Evolutionary conservation across 2,113 vertebrate species (phyloP).

Genomic region (Mustela lutreola): DNA sequence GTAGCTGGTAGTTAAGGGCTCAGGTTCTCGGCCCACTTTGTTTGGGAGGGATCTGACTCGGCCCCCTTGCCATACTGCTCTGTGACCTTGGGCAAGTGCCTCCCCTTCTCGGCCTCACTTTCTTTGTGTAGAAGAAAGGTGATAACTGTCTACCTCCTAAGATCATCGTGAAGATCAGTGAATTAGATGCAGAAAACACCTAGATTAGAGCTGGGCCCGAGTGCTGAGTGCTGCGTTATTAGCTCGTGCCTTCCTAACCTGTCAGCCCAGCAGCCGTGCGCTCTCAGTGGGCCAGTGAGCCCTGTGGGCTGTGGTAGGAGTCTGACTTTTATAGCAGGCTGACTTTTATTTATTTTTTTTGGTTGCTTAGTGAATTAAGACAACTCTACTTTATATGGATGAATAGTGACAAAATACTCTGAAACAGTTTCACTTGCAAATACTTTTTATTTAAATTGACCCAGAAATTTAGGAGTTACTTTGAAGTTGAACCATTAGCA

Average conservation of each 20-base stretch:
- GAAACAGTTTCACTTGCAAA: neutral
- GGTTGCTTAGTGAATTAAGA: neutral
- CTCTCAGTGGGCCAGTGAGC: neutral
- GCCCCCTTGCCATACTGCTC: neutral
- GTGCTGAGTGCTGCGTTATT: neutral
- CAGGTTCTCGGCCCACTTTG: neutral
- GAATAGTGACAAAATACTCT: neutral
- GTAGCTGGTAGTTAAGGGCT: neutral
- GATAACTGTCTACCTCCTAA: rapidly evolving
- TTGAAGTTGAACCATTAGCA: neutral
- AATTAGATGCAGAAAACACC: neutral
- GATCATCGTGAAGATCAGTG: neutral
- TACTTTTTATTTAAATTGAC: neutral
- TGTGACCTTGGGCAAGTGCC: neutral
- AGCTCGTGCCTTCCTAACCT: rapidly evolving
- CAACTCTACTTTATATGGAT: neutral
- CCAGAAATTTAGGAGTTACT: neutral
- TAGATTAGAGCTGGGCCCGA: rapidly evolving
- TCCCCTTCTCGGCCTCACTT: neutral
- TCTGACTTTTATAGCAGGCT: neutral
- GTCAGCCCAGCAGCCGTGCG: neutral
- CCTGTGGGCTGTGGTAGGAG: rapidly evolving
- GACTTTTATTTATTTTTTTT: neutral
- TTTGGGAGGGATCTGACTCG: neutral
- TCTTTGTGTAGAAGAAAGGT: neutral